Conservation (phyloP, 2,113 vertebrate species). For the Rostratula benghalensis region DNA sequence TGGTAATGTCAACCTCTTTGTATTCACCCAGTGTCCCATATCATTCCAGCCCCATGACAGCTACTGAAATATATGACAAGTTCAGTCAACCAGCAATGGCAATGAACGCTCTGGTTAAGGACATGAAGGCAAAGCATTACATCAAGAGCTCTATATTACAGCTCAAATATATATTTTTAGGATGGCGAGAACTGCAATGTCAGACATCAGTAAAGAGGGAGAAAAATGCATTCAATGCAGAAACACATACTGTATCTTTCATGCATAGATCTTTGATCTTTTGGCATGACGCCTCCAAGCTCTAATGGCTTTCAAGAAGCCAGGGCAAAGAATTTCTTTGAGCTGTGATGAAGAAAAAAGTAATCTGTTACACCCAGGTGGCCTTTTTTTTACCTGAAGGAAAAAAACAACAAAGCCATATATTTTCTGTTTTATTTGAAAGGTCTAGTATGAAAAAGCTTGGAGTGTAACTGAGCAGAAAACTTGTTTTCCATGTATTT, state of each 20-base stretch:
- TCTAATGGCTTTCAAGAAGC: background rate
- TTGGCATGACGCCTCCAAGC: background rate
- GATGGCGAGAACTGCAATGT: background rate
- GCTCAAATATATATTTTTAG: background rate
- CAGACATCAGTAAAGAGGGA: background rate
- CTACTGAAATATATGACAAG: background rate
- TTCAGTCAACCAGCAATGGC: background rate
- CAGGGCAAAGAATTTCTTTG: background rate
- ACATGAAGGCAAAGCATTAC: accelerated
- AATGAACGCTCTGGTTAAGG: background rate
- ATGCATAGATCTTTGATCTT: background rate
- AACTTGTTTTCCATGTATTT: background rate
- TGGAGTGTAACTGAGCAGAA: background rate
- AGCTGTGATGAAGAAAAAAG: background rate
- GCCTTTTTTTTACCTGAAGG: background rate
- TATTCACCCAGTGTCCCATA: background rate
- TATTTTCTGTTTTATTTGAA: background rate
- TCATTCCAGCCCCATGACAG: background rate
- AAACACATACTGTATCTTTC: background rate
- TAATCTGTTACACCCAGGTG: background rate
- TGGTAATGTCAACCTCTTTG: background rate
- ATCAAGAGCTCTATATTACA: background rate
- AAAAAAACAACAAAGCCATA: background rate
- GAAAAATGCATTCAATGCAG: background rate
- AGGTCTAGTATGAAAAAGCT: background rate